Conservation (phyloP, 1,140 invertebrate genomes). For the Dendrolimus punctatus region DNA sequence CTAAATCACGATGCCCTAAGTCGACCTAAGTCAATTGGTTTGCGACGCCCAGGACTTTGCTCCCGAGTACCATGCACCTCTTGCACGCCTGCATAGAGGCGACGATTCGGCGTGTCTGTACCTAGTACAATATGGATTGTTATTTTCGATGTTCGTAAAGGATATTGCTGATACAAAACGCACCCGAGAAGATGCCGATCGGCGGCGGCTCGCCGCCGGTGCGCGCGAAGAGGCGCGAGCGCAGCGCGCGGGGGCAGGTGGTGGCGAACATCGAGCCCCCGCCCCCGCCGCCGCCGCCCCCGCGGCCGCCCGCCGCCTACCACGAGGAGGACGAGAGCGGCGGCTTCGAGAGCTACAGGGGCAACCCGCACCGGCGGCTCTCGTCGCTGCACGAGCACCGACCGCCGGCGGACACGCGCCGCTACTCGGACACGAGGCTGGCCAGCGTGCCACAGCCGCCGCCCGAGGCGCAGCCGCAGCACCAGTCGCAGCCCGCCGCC, state of each 20-base stretch:
- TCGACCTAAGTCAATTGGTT: too few relatives aligned
- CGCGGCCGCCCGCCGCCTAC: constrained; percentile 41
- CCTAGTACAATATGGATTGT: not conserved
- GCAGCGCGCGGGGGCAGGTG: constrained; percentile 60
- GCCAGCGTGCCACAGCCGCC: constrained; percentile 9
- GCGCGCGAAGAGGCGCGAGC: constrained; percentile 43
- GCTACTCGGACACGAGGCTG: constrained; percentile 65
- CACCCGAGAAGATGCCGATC: constrained; percentile 80
- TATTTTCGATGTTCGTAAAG: constrained; percentile 42
- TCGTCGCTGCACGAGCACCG: constrained; percentile 29
- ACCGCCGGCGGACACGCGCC: constrained; percentile 23
- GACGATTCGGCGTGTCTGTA: too few relatives aligned
- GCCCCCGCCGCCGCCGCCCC: constrained; percentile 51
- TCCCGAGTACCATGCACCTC: too few relatives aligned
- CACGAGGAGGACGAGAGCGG: constrained; percentile 70
- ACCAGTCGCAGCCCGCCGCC: constrained; percentile 11
- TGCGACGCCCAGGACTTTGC: too few relatives aligned
- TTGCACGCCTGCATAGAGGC: too few relatives aligned
- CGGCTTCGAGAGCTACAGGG: constrained; percentile 61
- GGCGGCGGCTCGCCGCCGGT: constrained; percentile 67
- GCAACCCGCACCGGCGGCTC: constrained; percentile 48
- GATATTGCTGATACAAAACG: constrained; percentile 93
- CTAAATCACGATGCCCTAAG: too few relatives aligned
- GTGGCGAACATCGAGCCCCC: constrained; percentile 76
- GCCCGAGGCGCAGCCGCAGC: constrained; percentile 6